A percentile compares a stretch with the other conserved stretches of the same genome.
phyloP scores from a whole-genome alignment of 92 coral and sea anemone genomes.

The Parazoanthus swiftii region DNA sequence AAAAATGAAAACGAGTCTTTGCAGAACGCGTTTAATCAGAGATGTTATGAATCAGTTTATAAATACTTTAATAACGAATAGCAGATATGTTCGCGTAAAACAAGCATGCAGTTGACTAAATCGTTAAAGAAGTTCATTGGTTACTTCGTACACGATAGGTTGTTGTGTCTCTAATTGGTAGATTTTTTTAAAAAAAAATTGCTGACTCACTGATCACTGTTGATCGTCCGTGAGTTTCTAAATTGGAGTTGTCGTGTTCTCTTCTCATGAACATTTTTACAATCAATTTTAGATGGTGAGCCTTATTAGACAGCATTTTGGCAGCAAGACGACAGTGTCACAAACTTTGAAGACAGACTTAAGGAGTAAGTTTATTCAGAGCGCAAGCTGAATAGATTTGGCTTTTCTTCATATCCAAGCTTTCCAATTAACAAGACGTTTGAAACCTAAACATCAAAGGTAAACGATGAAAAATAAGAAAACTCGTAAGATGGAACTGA shows the following conservation, averaged over 20 bases:
- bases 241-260: neutral
- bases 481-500: neutral
- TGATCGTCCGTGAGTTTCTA: neutral
- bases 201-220: neutral
- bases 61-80: neutral
- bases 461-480: too few relatives aligned
- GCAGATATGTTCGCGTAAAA: neutral
- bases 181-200: too few relatives aligned
- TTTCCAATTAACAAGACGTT: neutral
- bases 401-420: neutral
- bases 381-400: conserved; percentile 1
- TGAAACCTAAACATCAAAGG: neutral
- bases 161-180: too few relatives aligned
- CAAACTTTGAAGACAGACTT: neutral
- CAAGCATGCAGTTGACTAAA: too few relatives aligned
- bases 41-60: neutral
- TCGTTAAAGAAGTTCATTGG: too few relatives aligned
- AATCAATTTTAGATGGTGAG: neutral
- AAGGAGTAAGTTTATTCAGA: conserved; percentile 9
- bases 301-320: neutral
- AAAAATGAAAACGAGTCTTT: neutral
- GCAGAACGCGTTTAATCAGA: neutral
- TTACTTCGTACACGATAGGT: too few relatives aligned
- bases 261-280: neutral
- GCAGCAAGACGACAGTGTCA: conserved; percentile 9